A percentile compares a stretch with the other conserved stretches of the same genome.
These are phyloP conservation scores for Drosophila persimilis DNA, from an alignment of 1,140 invertebrate genomes.

Conservation along the genomic window DNA sequence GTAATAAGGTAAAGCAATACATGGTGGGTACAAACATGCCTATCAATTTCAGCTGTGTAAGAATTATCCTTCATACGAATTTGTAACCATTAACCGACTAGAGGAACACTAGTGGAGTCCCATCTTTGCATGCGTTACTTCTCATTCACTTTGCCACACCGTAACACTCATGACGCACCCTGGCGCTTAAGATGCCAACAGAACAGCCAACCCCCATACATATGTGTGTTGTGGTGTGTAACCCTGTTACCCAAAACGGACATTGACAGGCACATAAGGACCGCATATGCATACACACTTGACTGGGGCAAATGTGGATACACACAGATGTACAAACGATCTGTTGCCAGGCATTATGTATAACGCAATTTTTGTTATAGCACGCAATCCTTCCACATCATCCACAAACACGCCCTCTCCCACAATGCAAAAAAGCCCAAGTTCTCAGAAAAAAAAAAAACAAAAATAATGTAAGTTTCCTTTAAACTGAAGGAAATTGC, in stretches of 20 bases:
- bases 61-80: too few relatives aligned
- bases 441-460: slow-evolving; percentile 28
- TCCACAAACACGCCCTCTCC: not conserved
- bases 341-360: slow-evolving; percentile 40
- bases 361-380: slow-evolving; percentile 56
- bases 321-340: slow-evolving; percentile 34
- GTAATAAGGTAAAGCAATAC: too few relatives aligned
- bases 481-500: too few relatives aligned
- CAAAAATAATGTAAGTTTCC: slow-evolving; percentile 24
- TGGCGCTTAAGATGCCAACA: slow-evolving; percentile 1
- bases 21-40: too few relatives aligned
- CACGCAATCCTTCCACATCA: slow-evolving; percentile 37
- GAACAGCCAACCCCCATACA: slow-evolving; percentile 30
- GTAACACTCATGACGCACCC: slow-evolving; percentile 25
- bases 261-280: slow-evolving; percentile 32
- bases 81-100: too few relatives aligned
- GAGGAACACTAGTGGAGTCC: too few relatives aligned
- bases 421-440: slow-evolving; percentile 8
- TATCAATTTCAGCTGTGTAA: too few relatives aligned
- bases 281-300: slow-evolving; percentile 35
- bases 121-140: not conserved
- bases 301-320: slow-evolving; percentile 13
- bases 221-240: slow-evolving; percentile 35
- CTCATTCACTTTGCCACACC: too few relatives aligned
- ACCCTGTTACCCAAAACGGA: slow-evolving; percentile 45